These are phyloP conservation scores for Ornithoptera alexandrae DNA, from an alignment of 2,888 invertebrate genomes.

Conservation along the genomic window DNA sequence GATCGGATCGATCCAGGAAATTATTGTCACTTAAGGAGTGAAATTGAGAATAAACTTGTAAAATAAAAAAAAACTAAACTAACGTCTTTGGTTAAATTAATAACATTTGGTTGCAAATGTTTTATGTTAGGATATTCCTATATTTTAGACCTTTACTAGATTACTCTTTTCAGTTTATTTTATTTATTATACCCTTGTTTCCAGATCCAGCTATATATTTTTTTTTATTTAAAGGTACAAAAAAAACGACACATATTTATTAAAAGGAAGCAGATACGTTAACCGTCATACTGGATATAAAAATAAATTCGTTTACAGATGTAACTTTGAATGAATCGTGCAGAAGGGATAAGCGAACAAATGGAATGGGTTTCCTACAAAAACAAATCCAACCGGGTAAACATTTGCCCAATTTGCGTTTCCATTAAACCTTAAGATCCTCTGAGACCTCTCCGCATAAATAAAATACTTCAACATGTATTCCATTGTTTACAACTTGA, in stretches of 20 bases:
- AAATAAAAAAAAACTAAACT: too few species aligned
- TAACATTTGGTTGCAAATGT: too few species aligned
- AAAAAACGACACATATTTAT: background rate
- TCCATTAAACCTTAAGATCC: slow-evolving; percentile 3
- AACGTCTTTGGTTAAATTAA: too few species aligned
- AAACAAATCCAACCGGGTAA: slow-evolving; percentile 6
- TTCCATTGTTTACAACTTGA: slow-evolving; percentile 2
- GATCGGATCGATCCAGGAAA: too few species aligned
- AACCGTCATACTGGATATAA: background rate
- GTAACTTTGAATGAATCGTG: background rate
- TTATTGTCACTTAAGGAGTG: too few species aligned
- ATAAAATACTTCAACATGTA: slow-evolving; percentile 1
- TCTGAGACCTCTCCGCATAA: background rate
- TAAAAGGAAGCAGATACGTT: too few species aligned
- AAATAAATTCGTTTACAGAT: background rate
- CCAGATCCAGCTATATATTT: too few species aligned
- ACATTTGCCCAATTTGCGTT: slow-evolving; percentile 11
- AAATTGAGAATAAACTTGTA: too few species aligned
- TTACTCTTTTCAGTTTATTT: too few species aligned
- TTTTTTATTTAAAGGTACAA: background rate
- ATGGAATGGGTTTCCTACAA: background rate
- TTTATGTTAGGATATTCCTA: too few species aligned
- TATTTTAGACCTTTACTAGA: too few species aligned
- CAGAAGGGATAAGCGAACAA: background rate
- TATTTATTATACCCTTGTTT: too few species aligned